A percentile compares a stretch with the other conserved stretches of the same genome.
Conservation (phyloP, 2,797 vertebrate species). For the Anguilla pacifica region DNA sequence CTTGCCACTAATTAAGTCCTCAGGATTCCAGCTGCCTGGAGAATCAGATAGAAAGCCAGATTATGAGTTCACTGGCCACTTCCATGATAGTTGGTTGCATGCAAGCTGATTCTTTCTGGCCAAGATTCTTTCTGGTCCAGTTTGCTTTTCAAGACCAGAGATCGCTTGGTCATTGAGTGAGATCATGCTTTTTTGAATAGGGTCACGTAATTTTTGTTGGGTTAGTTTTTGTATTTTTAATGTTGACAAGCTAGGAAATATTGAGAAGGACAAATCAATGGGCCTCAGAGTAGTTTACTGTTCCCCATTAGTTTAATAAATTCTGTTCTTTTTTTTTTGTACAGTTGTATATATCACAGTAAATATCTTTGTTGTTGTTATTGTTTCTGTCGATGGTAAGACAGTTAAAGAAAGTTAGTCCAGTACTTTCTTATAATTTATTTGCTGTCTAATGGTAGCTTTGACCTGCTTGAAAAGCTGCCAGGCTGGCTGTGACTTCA, state of each 20-base stretch:
- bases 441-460: too few relatives aligned
- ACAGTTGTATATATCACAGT: too few relatives aligned
- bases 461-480: too few relatives aligned
- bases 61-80: neutral
- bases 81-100: neutral
- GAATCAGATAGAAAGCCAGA: neutral
- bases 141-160: neutral
- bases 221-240: neutral
- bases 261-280: neutral
- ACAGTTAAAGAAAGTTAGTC: too few relatives aligned
- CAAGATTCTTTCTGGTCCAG: neutral
- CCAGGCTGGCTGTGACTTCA: too few relatives aligned
- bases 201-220: neutral
- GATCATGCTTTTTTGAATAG: neutral
- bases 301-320: too few relatives aligned
- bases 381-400: too few relatives aligned
- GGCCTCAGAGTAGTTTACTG: too few relatives aligned
- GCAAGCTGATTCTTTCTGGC: neutral
- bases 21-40: neutral
- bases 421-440: too few relatives aligned
- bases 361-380: too few relatives aligned
- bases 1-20: neutral
- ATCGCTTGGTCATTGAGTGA: neutral
- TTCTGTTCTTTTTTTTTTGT: too few relatives aligned
- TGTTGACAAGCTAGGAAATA: neutral